Evolutionary conservation across 2,888 invertebrate genomes (phyloP).

Genomic region (Chymomyza procnemis): DNA sequence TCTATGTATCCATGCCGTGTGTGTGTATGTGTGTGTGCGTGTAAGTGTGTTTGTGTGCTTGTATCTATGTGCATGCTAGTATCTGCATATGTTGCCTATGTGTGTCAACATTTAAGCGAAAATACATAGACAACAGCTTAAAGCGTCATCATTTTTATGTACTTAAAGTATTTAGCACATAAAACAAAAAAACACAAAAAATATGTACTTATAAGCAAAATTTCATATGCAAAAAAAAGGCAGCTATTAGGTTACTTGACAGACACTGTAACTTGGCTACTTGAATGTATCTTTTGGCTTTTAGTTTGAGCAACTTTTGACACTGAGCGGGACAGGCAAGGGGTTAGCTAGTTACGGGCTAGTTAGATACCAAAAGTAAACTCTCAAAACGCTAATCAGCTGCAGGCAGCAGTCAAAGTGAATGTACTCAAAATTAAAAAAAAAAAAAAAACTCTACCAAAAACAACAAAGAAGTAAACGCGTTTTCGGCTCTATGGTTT

Average conservation of each 20-base stretch:
- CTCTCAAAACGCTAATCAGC: not conserved
- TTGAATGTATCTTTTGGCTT: too few species aligned
- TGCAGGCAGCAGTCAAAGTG: not conserved
- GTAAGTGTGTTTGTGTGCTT: not conserved
- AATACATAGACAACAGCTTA: not conserved
- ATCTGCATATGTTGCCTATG: not conserved
- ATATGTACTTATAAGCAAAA: not conserved
- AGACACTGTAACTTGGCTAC: not conserved
- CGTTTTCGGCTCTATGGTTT: not conserved
- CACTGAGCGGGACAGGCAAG: not conserved
- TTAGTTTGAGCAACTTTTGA: not conserved
- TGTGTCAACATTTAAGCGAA: not conserved
- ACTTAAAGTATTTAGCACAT: not conserved
- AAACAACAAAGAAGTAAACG: not conserved
- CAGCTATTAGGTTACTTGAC: not conserved
- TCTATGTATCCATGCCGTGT: constrained; percentile 11
- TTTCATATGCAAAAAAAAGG: not conserved
- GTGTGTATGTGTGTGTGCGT: too few species aligned
- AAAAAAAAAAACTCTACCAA: not conserved
- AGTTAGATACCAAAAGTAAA: not conserved
- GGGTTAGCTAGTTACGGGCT: not conserved
- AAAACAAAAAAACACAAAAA: not conserved
- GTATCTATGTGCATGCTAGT: not conserved
- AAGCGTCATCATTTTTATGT: not conserved
- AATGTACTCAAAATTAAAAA: not conserved